A percentile compares a stretch with the other conserved stretches of the same genome.
phyloP scores from a whole-genome alignment of 2,888 invertebrate species.

The Chrysotoxum bicinctum region DNA sequence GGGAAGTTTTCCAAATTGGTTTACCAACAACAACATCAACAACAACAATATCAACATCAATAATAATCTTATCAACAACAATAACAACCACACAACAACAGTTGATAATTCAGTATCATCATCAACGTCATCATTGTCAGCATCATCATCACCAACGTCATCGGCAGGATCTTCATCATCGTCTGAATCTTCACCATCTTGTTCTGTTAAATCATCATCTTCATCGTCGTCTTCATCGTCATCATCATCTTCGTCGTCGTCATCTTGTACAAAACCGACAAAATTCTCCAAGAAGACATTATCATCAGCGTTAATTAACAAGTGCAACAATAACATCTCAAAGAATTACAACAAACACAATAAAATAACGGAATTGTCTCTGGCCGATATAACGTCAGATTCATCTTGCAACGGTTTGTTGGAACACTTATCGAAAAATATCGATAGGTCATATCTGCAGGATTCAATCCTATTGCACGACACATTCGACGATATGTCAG shows the following conservation, averaged over 20 bases:
- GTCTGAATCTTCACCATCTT: conserved; percentile 44
- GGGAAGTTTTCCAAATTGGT: conserved; percentile 97
- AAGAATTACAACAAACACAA: conserved; percentile 66
- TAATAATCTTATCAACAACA: conserved; percentile 73
- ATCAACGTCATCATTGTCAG: conserved; percentile 72
- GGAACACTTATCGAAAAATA: conserved; percentile 77
- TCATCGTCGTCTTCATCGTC: conserved; percentile 47
- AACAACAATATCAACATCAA: conserved; percentile 70
- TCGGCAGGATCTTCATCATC: conserved; percentile 66
- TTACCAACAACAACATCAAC: conserved; percentile 80
- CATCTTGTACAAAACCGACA: conserved; percentile 73
- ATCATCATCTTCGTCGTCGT: conserved; percentile 74
- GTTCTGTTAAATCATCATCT: conserved; percentile 59
- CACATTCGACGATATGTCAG: conserved; percentile 81
- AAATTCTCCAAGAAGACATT: conserved; percentile 76
- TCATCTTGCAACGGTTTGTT: conserved; percentile 79
- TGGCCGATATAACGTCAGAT: conserved; percentile 79
- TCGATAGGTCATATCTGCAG: conserved; percentile 79
- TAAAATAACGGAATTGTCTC: conserved; percentile 44
- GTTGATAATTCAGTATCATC: conserved; percentile 76
- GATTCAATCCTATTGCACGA: conserved; percentile 80
- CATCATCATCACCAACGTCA: conserved; percentile 70
- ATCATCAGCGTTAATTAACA: conserved; percentile 70
- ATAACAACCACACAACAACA: conserved; percentile 63
- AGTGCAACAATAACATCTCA: conserved; percentile 72